Percentiles rank a stretch among this genome's conserved stretches.
These are phyloP conservation scores for Sceliomorpha sp. DNA, from an alignment of 2,888 invertebrate species.

Conservation along the genomic window DNA sequence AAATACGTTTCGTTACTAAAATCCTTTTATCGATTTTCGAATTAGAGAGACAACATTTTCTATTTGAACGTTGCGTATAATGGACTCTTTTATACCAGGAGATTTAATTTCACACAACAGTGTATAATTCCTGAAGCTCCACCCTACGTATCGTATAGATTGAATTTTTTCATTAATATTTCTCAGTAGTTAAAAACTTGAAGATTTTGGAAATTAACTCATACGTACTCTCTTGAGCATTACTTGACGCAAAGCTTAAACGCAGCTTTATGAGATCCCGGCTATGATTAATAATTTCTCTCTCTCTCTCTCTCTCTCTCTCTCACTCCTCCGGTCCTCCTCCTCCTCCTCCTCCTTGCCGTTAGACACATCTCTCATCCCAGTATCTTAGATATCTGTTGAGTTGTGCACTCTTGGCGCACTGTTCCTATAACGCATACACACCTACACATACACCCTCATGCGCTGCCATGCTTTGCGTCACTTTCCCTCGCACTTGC, in stretches of 20 bases:
- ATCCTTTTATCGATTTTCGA: too few relatives aligned
- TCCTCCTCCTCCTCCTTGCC: slow-evolving; percentile 13
- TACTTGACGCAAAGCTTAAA: slow-evolving; percentile 39
- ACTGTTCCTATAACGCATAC: slow-evolving; percentile 42
- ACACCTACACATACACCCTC: neutral
- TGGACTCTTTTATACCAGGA: too few relatives aligned
- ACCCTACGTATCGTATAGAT: too few relatives aligned
- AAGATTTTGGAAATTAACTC: too few relatives aligned
- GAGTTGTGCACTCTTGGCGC: slow-evolving; percentile 33
- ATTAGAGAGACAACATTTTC: too few relatives aligned
- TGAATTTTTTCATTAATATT: too few relatives aligned
- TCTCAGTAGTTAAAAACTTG: too few relatives aligned
- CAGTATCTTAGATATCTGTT: slow-evolving; percentile 46
- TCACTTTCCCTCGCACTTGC: slow-evolving; percentile 10
- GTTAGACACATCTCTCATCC: slow-evolving; percentile 45
- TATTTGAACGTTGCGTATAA: too few relatives aligned
- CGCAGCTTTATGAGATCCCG: slow-evolving; percentile 76
- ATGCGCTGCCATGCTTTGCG: neutral
- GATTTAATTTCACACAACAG: too few relatives aligned
- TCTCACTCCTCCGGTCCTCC: neutral
- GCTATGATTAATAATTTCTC: slow-evolving; percentile 76
- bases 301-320: slow-evolving; percentile 16
- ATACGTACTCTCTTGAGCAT: slow-evolving; percentile 15
- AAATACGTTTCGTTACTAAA: too few relatives aligned
- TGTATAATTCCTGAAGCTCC: too few relatives aligned